Evolutionary conservation across 2,888 invertebrate species (phyloP).

Genomic region (Drosophila cognata): DNA sequence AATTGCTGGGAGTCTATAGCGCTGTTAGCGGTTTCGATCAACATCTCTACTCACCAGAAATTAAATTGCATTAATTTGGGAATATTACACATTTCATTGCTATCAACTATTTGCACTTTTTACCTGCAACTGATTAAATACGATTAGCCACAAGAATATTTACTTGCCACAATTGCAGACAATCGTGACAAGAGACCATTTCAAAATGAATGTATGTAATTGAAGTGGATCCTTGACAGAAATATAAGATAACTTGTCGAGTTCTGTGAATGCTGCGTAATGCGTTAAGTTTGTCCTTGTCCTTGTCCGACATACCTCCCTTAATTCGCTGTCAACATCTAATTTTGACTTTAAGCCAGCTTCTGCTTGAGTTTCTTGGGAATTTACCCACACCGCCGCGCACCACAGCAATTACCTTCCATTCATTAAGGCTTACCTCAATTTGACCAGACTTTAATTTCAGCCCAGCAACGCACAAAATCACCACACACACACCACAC

Average conservation of each 20-base stretch:
- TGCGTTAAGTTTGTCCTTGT: neutral
- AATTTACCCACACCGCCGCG: conserved; percentile 3
- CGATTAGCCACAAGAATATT: neutral
- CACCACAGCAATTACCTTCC: conserved; percentile 57
- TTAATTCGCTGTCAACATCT: conserved; percentile 11
- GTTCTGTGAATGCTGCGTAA: neutral
- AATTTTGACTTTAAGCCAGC: conserved; percentile 18
- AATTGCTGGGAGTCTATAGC: too few species aligned
- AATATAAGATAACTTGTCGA: neutral
- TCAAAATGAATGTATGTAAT: neutral
- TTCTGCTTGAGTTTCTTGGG: conserved; percentile 14
- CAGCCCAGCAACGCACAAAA: conserved; percentile 27
- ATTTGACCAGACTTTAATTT: conserved; percentile 70
- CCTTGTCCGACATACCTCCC: neutral
- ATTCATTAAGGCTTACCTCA: conserved; percentile 68
- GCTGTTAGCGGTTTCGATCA: neutral
- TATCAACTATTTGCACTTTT: neutral
- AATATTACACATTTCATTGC: too few species aligned
- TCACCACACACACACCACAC: conserved; percentile 6
- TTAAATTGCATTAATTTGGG: neutral
- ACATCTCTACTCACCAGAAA: neutral
- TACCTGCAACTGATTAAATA: neutral
- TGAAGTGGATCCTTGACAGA: neutral
- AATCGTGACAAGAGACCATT: too few species aligned
- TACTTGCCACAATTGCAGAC: neutral